Percentiles rank a stretch among this genome's conserved stretches.
Evolutionary conservation across 1,140 invertebrate genomes (phyloP).

Genomic region (Drosophila paulistorum): DNA sequence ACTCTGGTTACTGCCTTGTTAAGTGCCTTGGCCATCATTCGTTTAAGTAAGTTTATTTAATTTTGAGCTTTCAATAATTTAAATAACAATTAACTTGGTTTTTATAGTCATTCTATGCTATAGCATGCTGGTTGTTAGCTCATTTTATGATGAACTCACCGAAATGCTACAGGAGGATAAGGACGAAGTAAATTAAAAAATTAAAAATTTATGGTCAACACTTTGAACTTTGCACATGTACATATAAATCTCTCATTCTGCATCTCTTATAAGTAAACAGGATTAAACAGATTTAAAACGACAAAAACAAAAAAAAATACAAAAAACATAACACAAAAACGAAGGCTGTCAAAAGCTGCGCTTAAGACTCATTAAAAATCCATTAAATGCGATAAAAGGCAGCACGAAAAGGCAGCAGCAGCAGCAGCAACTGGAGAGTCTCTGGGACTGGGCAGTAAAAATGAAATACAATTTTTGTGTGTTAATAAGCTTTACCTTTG

Average conservation of each 20-base stretch:
- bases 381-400: constrained; percentile 71
- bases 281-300: constrained; percentile 64
- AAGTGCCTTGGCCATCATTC: constrained; percentile 6
- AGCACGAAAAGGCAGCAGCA: background rate
- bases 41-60: constrained; percentile 11
- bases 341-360: constrained; percentile 66
- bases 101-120: constrained; percentile 20
- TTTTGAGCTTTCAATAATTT: background rate
- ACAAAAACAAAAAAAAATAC: constrained; percentile 25
- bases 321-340: constrained; percentile 31
- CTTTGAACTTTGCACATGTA: background rate
- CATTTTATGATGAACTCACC: constrained; percentile 25
- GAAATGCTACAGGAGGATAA: background rate
- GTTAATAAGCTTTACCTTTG: constrained; percentile 75
- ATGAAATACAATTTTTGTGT: constrained; percentile 53
- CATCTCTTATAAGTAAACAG: constrained; percentile 52
- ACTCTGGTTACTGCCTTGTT: constrained; percentile 35
- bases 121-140: constrained; percentile 28
- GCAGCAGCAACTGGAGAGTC: background rate
- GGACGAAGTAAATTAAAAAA: background rate
- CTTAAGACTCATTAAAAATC: constrained; percentile 77
- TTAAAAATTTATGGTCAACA: background rate
- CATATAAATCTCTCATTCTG: constrained; percentile 8
- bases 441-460: constrained; percentile 13
- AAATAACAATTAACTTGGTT: background rate